These are phyloP conservation scores for Craniophora ligustri DNA, from an alignment of 2,888 invertebrate species.

Conservation along the genomic window DNA sequence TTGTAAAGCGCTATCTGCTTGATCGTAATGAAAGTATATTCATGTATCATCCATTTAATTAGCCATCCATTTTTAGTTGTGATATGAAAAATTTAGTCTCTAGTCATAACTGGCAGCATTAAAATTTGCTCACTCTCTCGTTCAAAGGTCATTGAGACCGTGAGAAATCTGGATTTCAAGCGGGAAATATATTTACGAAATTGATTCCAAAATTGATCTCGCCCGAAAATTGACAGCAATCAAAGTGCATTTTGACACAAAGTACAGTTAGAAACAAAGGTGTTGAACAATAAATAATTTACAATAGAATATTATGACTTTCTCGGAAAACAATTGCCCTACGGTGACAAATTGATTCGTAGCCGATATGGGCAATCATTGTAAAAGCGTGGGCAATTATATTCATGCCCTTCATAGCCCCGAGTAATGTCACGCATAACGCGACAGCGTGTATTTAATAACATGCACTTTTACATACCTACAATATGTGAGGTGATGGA, in stretches of 20 bases:
- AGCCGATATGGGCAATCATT: conserved; percentile 38
- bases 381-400: conserved; percentile 43
- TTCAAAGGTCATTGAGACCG: conserved; percentile 36
- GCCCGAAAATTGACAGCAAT: conserved; percentile 36
- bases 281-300: conserved; percentile 39
- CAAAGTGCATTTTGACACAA: conserved; percentile 24
- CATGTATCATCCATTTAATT: conserved; percentile 54
- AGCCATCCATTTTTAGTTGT: conserved; percentile 56
- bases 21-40: conserved; percentile 62
- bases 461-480: conserved; percentile 18
- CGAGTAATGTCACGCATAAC: conserved; percentile 19
- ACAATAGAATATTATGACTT: conserved; percentile 34
- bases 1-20: conserved; percentile 59
- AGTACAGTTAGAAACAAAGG: conserved; percentile 45
- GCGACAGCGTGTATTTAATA: conserved; percentile 19
- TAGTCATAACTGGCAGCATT: conserved; percentile 30
- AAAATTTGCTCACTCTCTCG: conserved; percentile 27
- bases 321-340: conserved; percentile 49
- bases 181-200: conserved; percentile 8
- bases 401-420: conserved; percentile 30
- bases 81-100: conserved; percentile 38
- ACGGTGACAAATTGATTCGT: conserved; percentile 66
- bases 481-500: too few species aligned
- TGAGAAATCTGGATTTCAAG: conserved; percentile 24
- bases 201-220: conserved; percentile 24